Evolutionary conservation across 2,797 vertebrate species (phyloP).

Genomic region (Heterohyrax brucei): DNA sequence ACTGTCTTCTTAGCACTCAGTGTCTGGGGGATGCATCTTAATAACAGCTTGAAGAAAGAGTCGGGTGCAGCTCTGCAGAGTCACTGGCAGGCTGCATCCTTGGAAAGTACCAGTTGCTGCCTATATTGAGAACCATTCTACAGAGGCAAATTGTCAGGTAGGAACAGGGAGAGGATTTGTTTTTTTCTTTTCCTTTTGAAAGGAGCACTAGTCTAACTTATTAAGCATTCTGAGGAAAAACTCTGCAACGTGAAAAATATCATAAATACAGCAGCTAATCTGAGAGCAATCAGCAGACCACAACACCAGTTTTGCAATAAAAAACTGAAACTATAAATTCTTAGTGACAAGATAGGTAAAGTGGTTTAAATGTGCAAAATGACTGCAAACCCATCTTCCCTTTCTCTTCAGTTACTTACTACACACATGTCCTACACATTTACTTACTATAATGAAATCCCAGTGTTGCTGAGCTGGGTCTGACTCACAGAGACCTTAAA

Average conservation of each 20-base stretch:
- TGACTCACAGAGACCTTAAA: not conserved
- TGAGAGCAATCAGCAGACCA: not conserved
- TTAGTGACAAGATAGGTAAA: slow-evolving; percentile 39
- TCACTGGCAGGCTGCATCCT: slow-evolving; percentile 3
- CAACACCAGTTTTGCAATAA: slow-evolving; percentile 33
- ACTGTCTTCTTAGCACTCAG: slow-evolving; percentile 78
- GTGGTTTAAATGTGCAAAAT: slow-evolving; percentile 44
- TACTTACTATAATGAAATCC: no score
- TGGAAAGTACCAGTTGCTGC: slow-evolving; percentile 24
- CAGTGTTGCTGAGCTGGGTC: no score
- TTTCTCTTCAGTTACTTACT: not conserved
- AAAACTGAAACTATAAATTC: slow-evolving; percentile 56
- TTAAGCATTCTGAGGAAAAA: slow-evolving; percentile 19
- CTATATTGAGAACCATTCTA: not conserved
- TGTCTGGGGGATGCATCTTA: slow-evolving; percentile 67
- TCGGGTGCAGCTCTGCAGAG: not conserved
- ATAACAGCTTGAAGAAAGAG: slow-evolving; percentile 77
- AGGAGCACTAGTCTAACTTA: slow-evolving; percentile 17
- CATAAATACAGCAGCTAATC: not conserved
- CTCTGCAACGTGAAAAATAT: not conserved
- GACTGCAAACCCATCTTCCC: not conserved
- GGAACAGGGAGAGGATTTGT: not conserved
- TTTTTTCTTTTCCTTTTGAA: not conserved
- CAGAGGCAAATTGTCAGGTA: not conserved
- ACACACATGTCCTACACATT: not conserved